phyloP scores from a whole-genome alignment of 2,888 invertebrate genomes.

The Stenchaetothrips biformis region DNA sequence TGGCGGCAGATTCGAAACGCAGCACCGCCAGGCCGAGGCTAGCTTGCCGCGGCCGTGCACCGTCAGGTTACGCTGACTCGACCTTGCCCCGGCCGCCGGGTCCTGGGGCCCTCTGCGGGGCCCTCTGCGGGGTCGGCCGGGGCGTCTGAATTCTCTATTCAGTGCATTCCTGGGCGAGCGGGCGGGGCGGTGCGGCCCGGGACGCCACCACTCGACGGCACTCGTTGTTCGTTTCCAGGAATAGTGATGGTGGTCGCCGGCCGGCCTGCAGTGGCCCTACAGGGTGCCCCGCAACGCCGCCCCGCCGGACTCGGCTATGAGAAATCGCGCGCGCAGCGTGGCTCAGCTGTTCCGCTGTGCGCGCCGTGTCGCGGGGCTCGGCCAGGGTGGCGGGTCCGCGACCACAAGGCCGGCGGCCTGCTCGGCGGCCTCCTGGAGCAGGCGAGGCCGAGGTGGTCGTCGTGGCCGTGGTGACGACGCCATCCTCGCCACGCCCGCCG shows the following conservation, averaged over 20 bases:
- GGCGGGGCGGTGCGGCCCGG: too few relatives aligned
- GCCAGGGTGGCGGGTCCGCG: not conserved
- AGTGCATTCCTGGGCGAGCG: too few relatives aligned
- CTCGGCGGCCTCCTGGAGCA: not conserved
- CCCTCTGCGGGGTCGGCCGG: too few relatives aligned
- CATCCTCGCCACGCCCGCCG: not conserved
- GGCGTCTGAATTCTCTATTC: too few relatives aligned
- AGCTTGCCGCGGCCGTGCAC: not conserved
- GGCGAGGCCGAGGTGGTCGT: not conserved
- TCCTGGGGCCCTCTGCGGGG: not conserved
- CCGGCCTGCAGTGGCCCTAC: too few relatives aligned
- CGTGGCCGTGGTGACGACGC: not conserved
- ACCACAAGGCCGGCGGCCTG: not conserved
- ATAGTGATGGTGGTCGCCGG: too few relatives aligned
- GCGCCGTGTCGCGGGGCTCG: slow-evolving; percentile 36
- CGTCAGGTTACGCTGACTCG: not conserved
- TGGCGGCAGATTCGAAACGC: too few relatives aligned
- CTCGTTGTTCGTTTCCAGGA: too few relatives aligned
- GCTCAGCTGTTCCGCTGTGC: slow-evolving; percentile 40
- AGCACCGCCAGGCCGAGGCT: not conserved
- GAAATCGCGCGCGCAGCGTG: too few relatives aligned
- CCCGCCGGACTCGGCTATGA: too few relatives aligned
- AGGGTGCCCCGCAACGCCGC: too few relatives aligned
- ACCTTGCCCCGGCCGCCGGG: not conserved
- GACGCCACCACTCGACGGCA: too few relatives aligned